Percentiles rank a stretch among this genome's conserved stretches.
Conservation (phyloP, 2,888 invertebrate species). For the Rhamnusium bicolor region DNA sequence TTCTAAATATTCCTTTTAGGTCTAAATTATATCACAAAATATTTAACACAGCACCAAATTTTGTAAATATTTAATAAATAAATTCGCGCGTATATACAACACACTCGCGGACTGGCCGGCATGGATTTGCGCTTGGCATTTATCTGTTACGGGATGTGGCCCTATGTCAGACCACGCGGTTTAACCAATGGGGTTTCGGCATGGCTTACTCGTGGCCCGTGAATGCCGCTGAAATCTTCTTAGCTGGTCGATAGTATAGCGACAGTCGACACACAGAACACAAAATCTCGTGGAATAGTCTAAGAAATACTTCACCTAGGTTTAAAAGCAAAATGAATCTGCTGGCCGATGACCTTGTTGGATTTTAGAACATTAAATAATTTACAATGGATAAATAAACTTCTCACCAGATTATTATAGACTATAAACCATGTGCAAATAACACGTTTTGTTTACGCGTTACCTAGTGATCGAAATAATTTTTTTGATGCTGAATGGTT, state of each 20-base stretch:
- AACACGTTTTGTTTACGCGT: constrained; percentile 4
- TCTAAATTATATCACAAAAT: constrained; percentile 29
- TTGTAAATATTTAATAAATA: constrained; percentile 26
- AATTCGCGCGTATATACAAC: constrained; percentile 32
- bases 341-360: constrained; percentile 17
- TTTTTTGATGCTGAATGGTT: background rate
- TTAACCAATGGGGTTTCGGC: constrained; percentile 76
- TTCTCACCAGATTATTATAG: background rate
- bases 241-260: constrained; percentile 42
- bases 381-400: background rate
- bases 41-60: constrained; percentile 29
- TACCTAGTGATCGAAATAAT: background rate
- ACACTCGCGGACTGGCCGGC: constrained; percentile 52
- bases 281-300: constrained; percentile 17
- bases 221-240: constrained; percentile 56
- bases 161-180: constrained; percentile 84
- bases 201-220: constrained; percentile 66
- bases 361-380: constrained; percentile 2
- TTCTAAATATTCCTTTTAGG: constrained; percentile 36
- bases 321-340: constrained; percentile 5
- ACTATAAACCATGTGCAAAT: constrained; percentile 8
- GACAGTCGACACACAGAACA: constrained; percentile 4
- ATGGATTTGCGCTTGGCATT: constrained; percentile 62
- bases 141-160: constrained; percentile 75
- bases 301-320: background rate